phyloP scores from a whole-genome alignment of 2,888 invertebrate species.

The Drosophila subquinaria region DNA sequence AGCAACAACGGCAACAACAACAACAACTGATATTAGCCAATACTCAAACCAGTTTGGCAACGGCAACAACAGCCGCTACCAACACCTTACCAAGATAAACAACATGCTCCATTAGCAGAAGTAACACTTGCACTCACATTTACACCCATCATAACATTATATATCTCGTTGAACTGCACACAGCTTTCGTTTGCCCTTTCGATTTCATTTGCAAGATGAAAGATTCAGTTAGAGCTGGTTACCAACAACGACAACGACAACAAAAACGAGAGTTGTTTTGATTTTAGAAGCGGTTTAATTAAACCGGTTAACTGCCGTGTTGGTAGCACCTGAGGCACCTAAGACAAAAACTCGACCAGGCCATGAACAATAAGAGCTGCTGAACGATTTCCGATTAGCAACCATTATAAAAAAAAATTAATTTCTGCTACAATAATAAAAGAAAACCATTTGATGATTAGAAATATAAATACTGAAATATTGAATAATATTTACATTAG shows the following conservation, averaged over 20 bases:
- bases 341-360: slow-evolving; percentile 32
- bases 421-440: background rate
- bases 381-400: slow-evolving; percentile 15
- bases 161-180: background rate
- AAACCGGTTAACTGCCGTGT: slow-evolving; percentile 61
- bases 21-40: slow-evolving; percentile 51
- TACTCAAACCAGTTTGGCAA: slow-evolving; percentile 63
- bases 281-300: slow-evolving; percentile 62
- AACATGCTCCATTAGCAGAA: slow-evolving; percentile 56
- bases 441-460: background rate
- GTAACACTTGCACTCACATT: slow-evolving; percentile 20
- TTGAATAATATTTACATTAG: background rate
- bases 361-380: slow-evolving; percentile 29
- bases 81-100: slow-evolving; percentile 60
- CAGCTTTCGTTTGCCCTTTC: slow-evolving; percentile 78
- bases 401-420: slow-evolving; percentile 11
- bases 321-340: slow-evolving; percentile 18
- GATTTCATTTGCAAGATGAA: slow-evolving; percentile 60
- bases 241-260: slow-evolving; percentile 2
- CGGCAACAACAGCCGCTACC: slow-evolving; percentile 25
- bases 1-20: slow-evolving; percentile 17
- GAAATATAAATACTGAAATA: background rate
- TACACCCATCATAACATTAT: slow-evolving; percentile 9
- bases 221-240: slow-evolving; percentile 20
- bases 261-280: slow-evolving; percentile 73